Base-by-base conservation (phyloP, 2,797 vertebrate species). In the Silurus aristotelis region DNA sequence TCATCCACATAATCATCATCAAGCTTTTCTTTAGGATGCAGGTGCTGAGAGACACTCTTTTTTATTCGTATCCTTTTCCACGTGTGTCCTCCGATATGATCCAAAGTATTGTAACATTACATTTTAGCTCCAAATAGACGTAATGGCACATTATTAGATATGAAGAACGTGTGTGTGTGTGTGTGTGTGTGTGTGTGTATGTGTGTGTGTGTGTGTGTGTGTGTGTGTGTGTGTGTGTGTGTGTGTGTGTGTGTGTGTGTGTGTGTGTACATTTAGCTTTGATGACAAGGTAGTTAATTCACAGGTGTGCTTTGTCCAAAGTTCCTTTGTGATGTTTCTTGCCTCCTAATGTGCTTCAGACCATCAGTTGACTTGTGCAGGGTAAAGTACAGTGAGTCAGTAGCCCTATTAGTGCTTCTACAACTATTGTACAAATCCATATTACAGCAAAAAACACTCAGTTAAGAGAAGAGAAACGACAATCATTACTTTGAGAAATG, bases 1-100 rank as follows among this genome's bases (percentile, higher is more conserved):
- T 27, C 73, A 31, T 58, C 55, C 79, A 6, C 38, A n/a, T 48
- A n/a, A 68, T 31, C 67, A 61, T 46, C 72, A 56, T 2, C 83
- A 80, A 84, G 68, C 79, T 52, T 38, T 61, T 73, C 17, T 70
- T 61, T 83, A 92, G 73, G 88, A 95, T 94, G 93, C 91, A 92
- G 77, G 83, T 56, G 88, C 82, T 85, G 25, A 92, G 90, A 75
- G 91, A 93, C 82, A 88, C 85, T 85, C 87, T 91, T 87, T 92
- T 89, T 89, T 92, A 91, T 84, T 92, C 92, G 94, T 95, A 95
- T 95, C 93, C 94, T 94, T 27, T 72, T 27, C 19, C 6, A 20
- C 12, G 2, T 64, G n/a, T 61, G 19, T 71, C 12, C 3, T 60
- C 19, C 52, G 27, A 84, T 25, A 55, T 10, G 38, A 46, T 13